Evolutionary conservation across 1,140 invertebrate species (phyloP), one percentile per base, ranked within the genome.

Genomic region (Listronotus bonariensis): DNA sequence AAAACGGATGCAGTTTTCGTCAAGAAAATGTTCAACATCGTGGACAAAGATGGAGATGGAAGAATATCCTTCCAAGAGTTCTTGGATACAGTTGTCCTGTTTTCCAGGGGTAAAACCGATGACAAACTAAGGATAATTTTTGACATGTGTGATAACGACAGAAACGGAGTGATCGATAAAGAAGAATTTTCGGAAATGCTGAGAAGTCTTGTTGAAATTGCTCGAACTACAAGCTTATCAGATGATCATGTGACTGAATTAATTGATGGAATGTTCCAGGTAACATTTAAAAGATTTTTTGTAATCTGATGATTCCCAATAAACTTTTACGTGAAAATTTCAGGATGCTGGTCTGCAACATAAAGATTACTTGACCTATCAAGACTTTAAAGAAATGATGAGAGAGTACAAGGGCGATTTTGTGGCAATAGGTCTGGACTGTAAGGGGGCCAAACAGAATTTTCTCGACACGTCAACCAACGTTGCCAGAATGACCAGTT

Each of bases 21-120:
- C 0, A 92, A 96, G 69, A 95, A 98, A 81, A 99, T 99, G 96
- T 99, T 99, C 77, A 96, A 96, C 71, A 95, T 98, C 69, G 95
- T 98, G 0, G 96, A 99, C 78, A 97, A 97, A 73, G 95, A 98
- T 78, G 86, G 93, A 45, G 95, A 97, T 79, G 95, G 96, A 0
- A 85, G 93, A 71, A 98, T 99, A 72, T 97, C 94, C 9, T 99
- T 99, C 78, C 93, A 97, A 80, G 96, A 99, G 82, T 99, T 99
- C 78, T 81, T 99, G 15, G 94, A 98, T 73, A 97, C 96, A 0
- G 95, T 98, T 1, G 90, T 97, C 0, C 81, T 98, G 3, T 95
- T 95, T 73, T 91, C 92, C 3, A 83, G 91, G 46, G 96, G 96
- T 0, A 92, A 93, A 72, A 95, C 94, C 5, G 95, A 98, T 71